Base-by-base conservation (phyloP, 2,888 invertebrate genomes). In the Synanthedon vespiformis region DNA sequence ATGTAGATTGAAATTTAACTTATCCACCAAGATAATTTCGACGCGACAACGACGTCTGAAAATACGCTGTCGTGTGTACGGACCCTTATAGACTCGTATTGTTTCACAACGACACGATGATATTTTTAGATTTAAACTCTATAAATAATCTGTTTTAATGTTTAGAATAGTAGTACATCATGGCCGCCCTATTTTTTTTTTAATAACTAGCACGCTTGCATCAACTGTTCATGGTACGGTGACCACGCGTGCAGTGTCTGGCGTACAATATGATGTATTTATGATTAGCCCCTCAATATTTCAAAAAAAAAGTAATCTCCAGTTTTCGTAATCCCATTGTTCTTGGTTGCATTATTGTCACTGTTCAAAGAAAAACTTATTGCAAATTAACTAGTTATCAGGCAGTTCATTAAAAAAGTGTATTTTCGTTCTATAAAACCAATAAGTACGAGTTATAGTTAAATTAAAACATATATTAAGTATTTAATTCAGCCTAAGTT, bases 191-290 rank as follows among this genome's bases (percentile, higher is more conserved):
- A 54, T 4, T 51, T 52, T 34, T 16, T 48, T 44, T 58, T 60
- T 61, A 64, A 62, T 59, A 61, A 57, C 55, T 55, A 56, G 56
- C 52, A 53, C 55, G 57, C 60, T 63, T 65, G 60, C 65, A 63
- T 60, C 60, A 58, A 55, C 40, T 48, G 52, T 59, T 62, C 60
- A 64, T 62, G 67, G 56, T 53, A 49, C 54, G 61, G 55, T 61
- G 64, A 52, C 58, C 62, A 59, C 57, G 56, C 50, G 53, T 53
- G 48, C 54, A 56, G 54, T 54, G 51, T 52, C 57, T 54, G 56
- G 49, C 57, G 55, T 53, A 54, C 56, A 53, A 48, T 48, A 16
- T 48, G 48, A 18, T 48, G 18, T 22, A 51, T 18, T 48, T 48
- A 48, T 48, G 48, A 48, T 48, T 14, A 48, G 22, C 16, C 48